Base-by-base conservation (phyloP, 2,888 invertebrate genomes). In the Pristionchus arcanus region DNA sequence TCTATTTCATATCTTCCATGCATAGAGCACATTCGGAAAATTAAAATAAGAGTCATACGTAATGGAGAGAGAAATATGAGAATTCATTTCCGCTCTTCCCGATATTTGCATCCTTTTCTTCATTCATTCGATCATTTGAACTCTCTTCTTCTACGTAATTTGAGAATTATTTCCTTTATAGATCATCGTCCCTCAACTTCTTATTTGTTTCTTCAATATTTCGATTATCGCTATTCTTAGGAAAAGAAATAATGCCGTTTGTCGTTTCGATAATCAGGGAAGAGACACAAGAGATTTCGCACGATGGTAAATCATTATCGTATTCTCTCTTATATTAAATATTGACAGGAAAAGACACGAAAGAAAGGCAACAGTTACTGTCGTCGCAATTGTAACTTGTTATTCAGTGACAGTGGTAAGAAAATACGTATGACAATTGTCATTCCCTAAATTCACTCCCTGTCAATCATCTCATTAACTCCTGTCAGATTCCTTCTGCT, bases 401-500 rank as follows among this genome's bases (percentile, higher is more conserved):
- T 49, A 49, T 49, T 49, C 42, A 49, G 42, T 49, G 42, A 49
- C 42, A 11, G 42, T 49, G 42, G 42, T 49, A 49, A 49, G 42
- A 13, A 49, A 9, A 49, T 49, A 49, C 42, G 9, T 11, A 49
- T 49, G 42, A 49, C 42, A 49, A 9, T 13, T 49, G 88, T 71
- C 42, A 16, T 49, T 25, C 31, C 34, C 66, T 53, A 37, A 53
- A 21, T 49, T n/a, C n/a, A n/a, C n/a, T n/a, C n/a, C n/a, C n/a
- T 88, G 74, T 28, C 66, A 74, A 31, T 88, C 88, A 34, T 59
- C 7, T 59, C 85, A 25, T n/a, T 37, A 28, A n/a, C 15, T 34
- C n/a, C n/a, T 25, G 34, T 25, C 59, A 88, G 88, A 88, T 88
- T 34, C 88, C 88, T 16, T 88, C 88, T 55, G 74, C 88, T 19